These are phyloP conservation scores for Pachydiplax longipennis DNA, from an alignment of 2,888 invertebrate genomes.

Conservation along the genomic window DNA sequence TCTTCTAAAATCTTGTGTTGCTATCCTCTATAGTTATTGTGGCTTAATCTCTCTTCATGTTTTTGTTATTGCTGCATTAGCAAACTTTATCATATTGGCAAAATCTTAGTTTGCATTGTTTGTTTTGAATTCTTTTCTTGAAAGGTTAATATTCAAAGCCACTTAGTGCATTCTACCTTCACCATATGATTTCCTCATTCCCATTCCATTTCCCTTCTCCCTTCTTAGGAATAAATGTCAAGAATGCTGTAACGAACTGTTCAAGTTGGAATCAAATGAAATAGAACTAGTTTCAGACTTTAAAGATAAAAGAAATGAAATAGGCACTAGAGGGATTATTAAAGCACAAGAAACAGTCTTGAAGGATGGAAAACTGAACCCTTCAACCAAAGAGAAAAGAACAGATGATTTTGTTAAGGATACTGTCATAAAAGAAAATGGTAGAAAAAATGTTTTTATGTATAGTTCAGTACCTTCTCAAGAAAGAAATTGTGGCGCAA, in stretches of 20 bases:
- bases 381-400: not conserved
- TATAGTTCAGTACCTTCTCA: not conserved
- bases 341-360: too few species aligned
- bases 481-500: not conserved
- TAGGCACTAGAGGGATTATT: not conserved
- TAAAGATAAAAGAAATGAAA: not conserved
- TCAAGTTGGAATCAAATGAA: not conserved
- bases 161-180: not conserved
- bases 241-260: not conserved
- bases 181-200: not conserved
- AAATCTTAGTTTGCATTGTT: too few species aligned
- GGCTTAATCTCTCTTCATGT: too few species aligned
- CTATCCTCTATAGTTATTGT: too few species aligned
- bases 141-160: not conserved
- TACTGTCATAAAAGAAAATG: not conserved
- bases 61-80: too few species aligned
- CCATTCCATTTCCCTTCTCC: not conserved
- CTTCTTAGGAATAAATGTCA: not conserved
- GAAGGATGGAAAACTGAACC: not conserved
- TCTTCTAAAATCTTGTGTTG: too few species aligned
- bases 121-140: too few species aligned
- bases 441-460: not conserved
- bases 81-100: too few species aligned
- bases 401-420: not conserved
- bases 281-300: not conserved